Percentiles rank a stretch among this genome's conserved stretches.
Evolutionary conservation across 2,113 vertebrate species (phyloP).

Genomic region (Lagenorhynchus albirostris): DNA sequence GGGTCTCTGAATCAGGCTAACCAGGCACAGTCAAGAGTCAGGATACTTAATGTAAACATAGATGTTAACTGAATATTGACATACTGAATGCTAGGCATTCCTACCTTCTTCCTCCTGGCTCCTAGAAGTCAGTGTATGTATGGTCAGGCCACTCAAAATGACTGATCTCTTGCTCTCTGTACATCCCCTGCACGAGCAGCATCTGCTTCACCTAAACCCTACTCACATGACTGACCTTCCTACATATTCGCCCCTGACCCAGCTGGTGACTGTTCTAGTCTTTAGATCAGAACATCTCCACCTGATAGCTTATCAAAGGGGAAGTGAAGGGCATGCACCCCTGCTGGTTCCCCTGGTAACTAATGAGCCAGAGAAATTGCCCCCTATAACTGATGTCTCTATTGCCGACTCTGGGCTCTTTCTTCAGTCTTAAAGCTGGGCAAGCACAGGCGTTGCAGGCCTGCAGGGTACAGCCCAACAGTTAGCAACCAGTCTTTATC

Average conservation of each 20-base stretch:
- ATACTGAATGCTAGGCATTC: not conserved
- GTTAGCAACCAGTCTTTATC: not conserved
- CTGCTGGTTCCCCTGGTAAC: not conserved
- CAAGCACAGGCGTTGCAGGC: not conserved
- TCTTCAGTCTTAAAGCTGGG: not conserved
- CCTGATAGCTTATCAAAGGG: not conserved
- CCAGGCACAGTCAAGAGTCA: not conserved
- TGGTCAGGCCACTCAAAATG: not conserved
- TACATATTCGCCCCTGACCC: not conserved
- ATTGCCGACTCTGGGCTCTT: not conserved
- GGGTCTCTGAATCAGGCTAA: not conserved
- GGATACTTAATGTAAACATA: not conserved
- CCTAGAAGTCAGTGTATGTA: not conserved
- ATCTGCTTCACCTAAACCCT: not conserved
- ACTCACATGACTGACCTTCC: not conserved
- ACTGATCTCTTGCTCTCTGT: not conserved
- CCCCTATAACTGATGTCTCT: not conserved
- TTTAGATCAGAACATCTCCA: not conserved
- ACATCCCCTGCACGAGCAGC: not conserved
- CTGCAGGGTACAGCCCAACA: not conserved
- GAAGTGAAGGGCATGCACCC: not conserved
- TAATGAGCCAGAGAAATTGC: not conserved
- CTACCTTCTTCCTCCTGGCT: not conserved
- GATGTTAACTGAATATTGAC: not conserved
- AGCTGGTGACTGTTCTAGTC: not conserved